Conservation (phyloP, 30 jellyfish, hydroid and myxozoan genomes). For the Turritopsis rubra region DNA sequence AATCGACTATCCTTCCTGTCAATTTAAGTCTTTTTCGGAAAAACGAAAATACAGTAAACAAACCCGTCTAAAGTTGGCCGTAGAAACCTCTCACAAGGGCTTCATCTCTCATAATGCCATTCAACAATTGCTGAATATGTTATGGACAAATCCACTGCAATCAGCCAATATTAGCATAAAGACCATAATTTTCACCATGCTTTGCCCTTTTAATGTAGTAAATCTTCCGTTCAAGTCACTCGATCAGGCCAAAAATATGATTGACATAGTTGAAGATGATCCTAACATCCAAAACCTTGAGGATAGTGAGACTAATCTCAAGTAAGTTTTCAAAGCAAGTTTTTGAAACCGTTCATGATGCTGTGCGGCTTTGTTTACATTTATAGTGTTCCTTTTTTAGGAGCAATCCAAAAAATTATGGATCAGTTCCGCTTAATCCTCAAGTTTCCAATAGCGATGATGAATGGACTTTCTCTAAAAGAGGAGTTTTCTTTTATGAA, state of each 20-base stretch:
- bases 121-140: conserved; percentile 46
- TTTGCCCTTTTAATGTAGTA: not conserved
- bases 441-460: not conserved
- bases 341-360: not conserved
- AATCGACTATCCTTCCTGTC: not conserved
- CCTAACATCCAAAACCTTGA: not conserved
- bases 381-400: no score
- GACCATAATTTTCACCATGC: not conserved
- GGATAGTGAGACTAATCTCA: not conserved
- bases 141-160: conserved; percentile 27
- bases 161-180: not conserved
- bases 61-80: conserved; percentile 46
- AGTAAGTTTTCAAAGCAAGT: not conserved
- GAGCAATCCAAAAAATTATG: not conserved
- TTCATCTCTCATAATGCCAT: conserved; percentile 60
- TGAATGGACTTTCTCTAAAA: not conserved
- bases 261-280: not conserved
- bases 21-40: not conserved
- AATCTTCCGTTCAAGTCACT: not conserved
- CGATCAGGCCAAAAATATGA: not conserved
- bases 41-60: not conserved
- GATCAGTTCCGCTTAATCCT: not conserved
- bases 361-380: no score
- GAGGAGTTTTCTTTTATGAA: not conserved
- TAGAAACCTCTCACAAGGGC: conserved; percentile 36